Evolutionary conservation across 2,797 vertebrate genomes (phyloP).

Genomic region (Telmatherina bonti): DNA sequence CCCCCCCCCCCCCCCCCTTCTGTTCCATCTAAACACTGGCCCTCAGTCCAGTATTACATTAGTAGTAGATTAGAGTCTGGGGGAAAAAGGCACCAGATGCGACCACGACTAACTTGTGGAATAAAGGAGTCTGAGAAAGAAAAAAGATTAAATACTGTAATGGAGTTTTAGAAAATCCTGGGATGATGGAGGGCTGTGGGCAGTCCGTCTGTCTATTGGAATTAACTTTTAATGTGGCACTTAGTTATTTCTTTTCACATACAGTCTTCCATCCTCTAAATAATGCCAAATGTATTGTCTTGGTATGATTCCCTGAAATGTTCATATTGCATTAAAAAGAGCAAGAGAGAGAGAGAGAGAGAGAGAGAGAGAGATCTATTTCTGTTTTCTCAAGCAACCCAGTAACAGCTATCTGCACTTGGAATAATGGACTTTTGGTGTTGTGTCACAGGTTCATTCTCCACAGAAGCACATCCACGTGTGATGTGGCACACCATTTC

Average conservation of each 20-base stretch:
- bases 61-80: conserved; percentile 78
- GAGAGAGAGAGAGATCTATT: conserved; percentile 8
- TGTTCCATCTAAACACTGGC: conserved; percentile 71
- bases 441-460: conserved; percentile 20
- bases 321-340: conserved; percentile 28
- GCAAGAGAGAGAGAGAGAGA: too few relatives aligned
- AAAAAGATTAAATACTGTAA: conserved; percentile 60
- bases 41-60: conserved; percentile 75
- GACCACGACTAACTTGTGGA: conserved; percentile 72
- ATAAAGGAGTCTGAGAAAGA: conserved; percentile 54
- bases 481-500: neutral
- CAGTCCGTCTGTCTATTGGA: conserved; percentile 57
- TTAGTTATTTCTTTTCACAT: conserved; percentile 59
- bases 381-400: conserved; percentile 25
- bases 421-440: conserved; percentile 33
- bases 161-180: conserved; percentile 63
- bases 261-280: conserved; percentile 46
- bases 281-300: conserved; percentile 37
- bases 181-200: conserved; percentile 58
- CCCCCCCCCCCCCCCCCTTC: conserved; percentile 54
- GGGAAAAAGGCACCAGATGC: conserved; percentile 75
- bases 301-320: conserved; percentile 45
- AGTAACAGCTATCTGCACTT: conserved; percentile 19
- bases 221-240: conserved; percentile 74
- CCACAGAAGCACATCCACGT: conserved; percentile 15